A percentile compares a stretch with the other conserved stretches of the same genome.
These are phyloP conservation scores for Anastrepha obliqua DNA, from an alignment of 1,140 invertebrate genomes.

Conservation along the genomic window DNA sequence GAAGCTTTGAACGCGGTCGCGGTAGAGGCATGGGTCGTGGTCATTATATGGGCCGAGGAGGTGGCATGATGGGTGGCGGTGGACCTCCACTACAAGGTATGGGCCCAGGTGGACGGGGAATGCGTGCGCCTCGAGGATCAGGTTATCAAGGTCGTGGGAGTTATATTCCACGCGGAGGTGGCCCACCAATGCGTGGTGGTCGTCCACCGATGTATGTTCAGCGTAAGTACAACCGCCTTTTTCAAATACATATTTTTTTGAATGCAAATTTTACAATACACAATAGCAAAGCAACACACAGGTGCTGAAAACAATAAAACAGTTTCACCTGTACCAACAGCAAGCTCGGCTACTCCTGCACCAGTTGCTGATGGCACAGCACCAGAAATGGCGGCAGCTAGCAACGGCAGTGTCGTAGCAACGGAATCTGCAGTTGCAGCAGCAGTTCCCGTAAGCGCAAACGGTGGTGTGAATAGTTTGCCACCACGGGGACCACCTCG, in stretches of 20 bases:
- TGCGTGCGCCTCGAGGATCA: constrained; percentile 66
- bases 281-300: constrained; percentile 71
- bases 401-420: constrained; percentile 41
- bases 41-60: constrained; percentile 66
- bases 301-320: constrained; percentile 73
- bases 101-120: constrained; percentile 67
- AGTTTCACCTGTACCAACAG: constrained; percentile 68
- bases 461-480: constrained; percentile 62
- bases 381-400: constrained; percentile 31
- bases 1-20: constrained; percentile 70
- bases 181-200: constrained; percentile 67
- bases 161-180: constrained; percentile 66
- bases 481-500: constrained; percentile 61
- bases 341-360: constrained; percentile 57
- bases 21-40: constrained; percentile 70
- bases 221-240: constrained; percentile 62
- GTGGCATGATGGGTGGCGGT: constrained; percentile 49
- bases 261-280: constrained; percentile 53
- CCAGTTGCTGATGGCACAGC: constrained; percentile 52
- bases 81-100: constrained; percentile 61
- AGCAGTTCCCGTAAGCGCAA: constrained; percentile 56
- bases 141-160: constrained; percentile 68
- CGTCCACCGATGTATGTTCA: constrained; percentile 69
- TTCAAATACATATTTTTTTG: constrained; percentile 10
- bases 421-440: constrained; percentile 58